phyloP scores from a whole-genome alignment of 2,888 invertebrate species.

The Globia sparganii region DNA sequence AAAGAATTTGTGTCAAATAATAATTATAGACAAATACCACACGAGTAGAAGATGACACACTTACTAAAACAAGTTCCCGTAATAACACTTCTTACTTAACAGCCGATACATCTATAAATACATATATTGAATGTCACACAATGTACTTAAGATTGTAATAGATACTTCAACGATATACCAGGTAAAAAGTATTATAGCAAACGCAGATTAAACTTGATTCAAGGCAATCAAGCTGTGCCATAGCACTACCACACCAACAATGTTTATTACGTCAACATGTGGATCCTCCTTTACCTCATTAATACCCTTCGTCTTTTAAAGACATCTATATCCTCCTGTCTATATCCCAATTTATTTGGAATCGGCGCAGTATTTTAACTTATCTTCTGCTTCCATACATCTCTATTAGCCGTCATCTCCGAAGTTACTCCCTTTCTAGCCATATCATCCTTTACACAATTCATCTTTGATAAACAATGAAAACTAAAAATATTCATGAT shows the following conservation, averaged over 20 bases:
- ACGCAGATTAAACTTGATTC: neutral
- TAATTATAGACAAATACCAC: neutral
- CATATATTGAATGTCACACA: constrained; percentile 32
- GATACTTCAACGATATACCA: constrained; percentile 20
- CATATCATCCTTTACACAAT: neutral
- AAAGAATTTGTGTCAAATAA: neutral
- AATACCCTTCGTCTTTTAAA: neutral
- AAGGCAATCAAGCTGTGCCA: constrained; percentile 10
- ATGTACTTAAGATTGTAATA: constrained; percentile 18
- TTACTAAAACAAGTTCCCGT: neutral
- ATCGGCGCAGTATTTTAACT: too few relatives aligned
- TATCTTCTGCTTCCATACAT: neutral
- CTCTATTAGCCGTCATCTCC: neutral
- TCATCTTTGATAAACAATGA: neutral
- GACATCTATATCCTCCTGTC: too few relatives aligned
- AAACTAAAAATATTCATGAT: neutral
- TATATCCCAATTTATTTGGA: neutral
- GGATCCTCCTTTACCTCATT: neutral
- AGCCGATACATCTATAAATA: constrained; percentile 41
- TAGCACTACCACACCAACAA: too few relatives aligned
- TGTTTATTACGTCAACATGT: neutral
- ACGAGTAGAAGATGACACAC: neutral
- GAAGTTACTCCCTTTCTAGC: neutral
- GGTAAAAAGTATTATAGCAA: constrained; percentile 1
- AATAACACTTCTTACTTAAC: constrained; percentile 3